Evolutionary conservation across 2,797 vertebrate genomes (phyloP).

Genomic region (Prunella strophiata): DNA sequence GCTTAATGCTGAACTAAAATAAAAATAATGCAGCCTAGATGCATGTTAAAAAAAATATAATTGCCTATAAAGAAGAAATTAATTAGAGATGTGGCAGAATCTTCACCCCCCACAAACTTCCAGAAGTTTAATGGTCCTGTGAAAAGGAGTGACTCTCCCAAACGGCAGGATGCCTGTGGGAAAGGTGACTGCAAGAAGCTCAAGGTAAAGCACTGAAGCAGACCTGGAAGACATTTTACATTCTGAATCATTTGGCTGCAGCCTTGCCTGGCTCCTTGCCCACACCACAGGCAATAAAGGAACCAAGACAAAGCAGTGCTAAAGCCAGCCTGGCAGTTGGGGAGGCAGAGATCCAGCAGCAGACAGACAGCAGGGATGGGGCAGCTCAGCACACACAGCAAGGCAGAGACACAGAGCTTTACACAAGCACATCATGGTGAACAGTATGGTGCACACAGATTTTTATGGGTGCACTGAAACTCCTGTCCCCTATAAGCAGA

Average conservation of each 20-base stretch:
- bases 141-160: neutral
- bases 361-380: neutral
- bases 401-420: neutral
- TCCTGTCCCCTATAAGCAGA: neutral
- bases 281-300: neutral
- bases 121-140: neutral
- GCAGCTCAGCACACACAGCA: neutral
- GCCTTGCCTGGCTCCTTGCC: neutral
- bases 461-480: neutral
- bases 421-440: neutral
- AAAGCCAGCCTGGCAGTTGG: neutral
- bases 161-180: neutral
- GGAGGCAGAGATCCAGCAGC: neutral
- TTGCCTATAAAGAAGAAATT: neutral
- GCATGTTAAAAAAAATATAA: neutral
- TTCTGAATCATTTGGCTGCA: neutral
- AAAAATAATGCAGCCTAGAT: neutral
- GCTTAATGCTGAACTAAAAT: neutral
- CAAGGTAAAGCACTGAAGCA: neutral
- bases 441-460: fast-evolving
- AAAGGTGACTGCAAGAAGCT: neutral
- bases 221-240: neutral
- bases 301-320: neutral
- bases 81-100: neutral
- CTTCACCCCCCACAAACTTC: neutral